Conservation (phyloP, 2,888 invertebrate species). For the Nomada flava region DNA sequence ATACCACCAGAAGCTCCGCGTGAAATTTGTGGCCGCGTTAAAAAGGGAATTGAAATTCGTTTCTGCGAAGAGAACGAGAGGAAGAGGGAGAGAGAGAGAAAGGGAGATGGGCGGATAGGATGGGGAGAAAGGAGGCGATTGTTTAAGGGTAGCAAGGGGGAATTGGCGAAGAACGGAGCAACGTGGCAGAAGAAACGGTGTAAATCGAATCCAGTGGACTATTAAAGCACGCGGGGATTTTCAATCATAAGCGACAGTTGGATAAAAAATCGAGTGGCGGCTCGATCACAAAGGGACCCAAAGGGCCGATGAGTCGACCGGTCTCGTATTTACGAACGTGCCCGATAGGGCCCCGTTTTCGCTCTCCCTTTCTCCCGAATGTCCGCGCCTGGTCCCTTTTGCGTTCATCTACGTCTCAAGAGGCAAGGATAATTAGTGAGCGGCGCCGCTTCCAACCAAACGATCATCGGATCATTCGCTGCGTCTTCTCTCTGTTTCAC, state of each 20-base stretch:
- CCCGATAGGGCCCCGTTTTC: constrained; percentile 57
- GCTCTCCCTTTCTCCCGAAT: constrained; percentile 30
- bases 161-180: neutral
- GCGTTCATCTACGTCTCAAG: constrained; percentile 65
- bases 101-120: neutral
- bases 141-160: neutral
- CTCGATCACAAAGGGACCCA: constrained; percentile 80
- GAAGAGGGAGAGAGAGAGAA: neutral
- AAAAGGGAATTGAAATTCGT: neutral
- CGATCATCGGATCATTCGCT: constrained; percentile 72
- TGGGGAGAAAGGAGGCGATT: neutral
- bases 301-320: constrained; percentile 82
- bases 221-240: constrained; percentile 81
- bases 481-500: constrained; percentile 44
- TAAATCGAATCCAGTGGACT: constrained; percentile 74
- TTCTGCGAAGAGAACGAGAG: too few species aligned
- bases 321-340: constrained; percentile 77
- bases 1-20: neutral
- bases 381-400: constrained; percentile 52
- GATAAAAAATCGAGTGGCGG: constrained; percentile 82
- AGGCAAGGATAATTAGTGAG: constrained; percentile 79
- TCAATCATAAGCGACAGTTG: constrained; percentile 83
- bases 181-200: constrained; percentile 34
- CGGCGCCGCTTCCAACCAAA: constrained; percentile 72
- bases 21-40: neutral